These are phyloP conservation scores for Pollenia amentaria DNA, from an alignment of 2,888 invertebrate genomes.

Conservation along the genomic window DNA sequence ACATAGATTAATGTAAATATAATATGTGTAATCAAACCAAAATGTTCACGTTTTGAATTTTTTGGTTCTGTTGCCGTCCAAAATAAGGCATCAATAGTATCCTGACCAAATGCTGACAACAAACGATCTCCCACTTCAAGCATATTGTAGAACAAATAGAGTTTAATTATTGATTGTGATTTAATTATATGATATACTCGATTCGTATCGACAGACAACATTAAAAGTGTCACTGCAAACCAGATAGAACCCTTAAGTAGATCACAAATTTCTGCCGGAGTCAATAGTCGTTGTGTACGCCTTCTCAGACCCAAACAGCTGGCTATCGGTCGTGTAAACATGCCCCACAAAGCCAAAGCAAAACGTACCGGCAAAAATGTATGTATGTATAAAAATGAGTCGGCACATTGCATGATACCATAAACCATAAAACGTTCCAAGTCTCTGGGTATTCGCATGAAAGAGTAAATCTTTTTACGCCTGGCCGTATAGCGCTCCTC, in stretches of 20 bases:
- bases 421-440: slow-evolving; percentile 96
- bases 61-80: slow-evolving; percentile 99
- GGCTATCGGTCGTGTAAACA: slow-evolving; percentile 90
- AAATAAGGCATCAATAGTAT: slow-evolving; percentile 98
- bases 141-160: slow-evolving; percentile 99
- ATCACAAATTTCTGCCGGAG: slow-evolving; percentile 98
- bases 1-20: slow-evolving; percentile 97
- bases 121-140: slow-evolving; percentile 98
- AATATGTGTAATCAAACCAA: slow-evolving; percentile 95
- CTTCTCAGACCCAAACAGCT: slow-evolving; percentile 89
- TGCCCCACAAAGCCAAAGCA: slow-evolving; percentile 92
- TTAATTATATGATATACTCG: slow-evolving; percentile 98
- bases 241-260: slow-evolving; percentile 96
- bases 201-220: slow-evolving; percentile 97
- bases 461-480: slow-evolving; percentile 97
- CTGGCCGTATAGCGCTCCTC: slow-evolving; percentile 97
- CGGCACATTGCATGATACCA: slow-evolving; percentile 97
- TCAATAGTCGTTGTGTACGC: slow-evolving; percentile 87
- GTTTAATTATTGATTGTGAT: slow-evolving; percentile 99
- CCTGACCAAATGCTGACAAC: slow-evolving; percentile 98
- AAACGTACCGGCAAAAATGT: slow-evolving; percentile 98
- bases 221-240: slow-evolving; percentile 90
- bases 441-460: slow-evolving; percentile 97
- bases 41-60: slow-evolving; percentile 91
- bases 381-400: slow-evolving; percentile 98